phyloP scores from a whole-genome alignment of 2,797 vertebrate genomes.

The Decapterus maruadsi region DNA sequence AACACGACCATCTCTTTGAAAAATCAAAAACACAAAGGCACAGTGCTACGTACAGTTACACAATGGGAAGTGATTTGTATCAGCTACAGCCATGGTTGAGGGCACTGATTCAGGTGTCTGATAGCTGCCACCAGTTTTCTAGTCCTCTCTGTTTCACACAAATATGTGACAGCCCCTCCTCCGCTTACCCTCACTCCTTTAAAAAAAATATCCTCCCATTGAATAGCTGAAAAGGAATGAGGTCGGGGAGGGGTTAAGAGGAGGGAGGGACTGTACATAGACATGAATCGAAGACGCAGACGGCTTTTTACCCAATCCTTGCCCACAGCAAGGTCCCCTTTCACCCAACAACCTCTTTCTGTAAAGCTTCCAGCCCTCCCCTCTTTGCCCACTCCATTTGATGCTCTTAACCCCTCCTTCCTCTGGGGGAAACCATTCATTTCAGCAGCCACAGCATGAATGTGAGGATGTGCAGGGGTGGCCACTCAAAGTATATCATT shows the following conservation, averaged over 20 bases:
- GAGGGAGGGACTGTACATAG: conserved; percentile 40
- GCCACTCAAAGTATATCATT: conserved; percentile 69
- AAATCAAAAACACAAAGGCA: too few species aligned
- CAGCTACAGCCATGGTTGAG: conserved; percentile 49
- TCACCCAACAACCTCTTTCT: conserved; percentile 64
- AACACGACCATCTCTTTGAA: not conserved
- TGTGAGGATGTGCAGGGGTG: conserved; percentile 54
- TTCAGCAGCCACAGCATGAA: conserved; percentile 56
- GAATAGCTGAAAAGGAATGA: conserved; percentile 59
- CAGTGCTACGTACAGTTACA: conserved; percentile 8
- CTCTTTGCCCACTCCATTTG: conserved; percentile 29
- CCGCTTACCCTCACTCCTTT: not conserved
- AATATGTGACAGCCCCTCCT: conserved; percentile 50
- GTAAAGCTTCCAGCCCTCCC: conserved; percentile 41
- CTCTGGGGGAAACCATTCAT: conserved; percentile 60
- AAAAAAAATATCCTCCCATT: conserved; percentile 35
- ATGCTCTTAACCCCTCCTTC: conserved; percentile 61
- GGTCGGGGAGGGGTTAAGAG: conserved; percentile 44
- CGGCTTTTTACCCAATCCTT: conserved; percentile 62
- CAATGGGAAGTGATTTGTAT: conserved; percentile 55
- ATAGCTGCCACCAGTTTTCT: conserved; percentile 56
- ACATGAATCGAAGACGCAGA: conserved; percentile 61
- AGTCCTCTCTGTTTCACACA: conserved; percentile 59
- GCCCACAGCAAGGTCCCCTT: conserved; percentile 55
- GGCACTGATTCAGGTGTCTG: conserved; percentile 64